Evolutionary conservation across 2,888 invertebrate species (phyloP).

Genomic region (Cristatella mucedo): DNA sequence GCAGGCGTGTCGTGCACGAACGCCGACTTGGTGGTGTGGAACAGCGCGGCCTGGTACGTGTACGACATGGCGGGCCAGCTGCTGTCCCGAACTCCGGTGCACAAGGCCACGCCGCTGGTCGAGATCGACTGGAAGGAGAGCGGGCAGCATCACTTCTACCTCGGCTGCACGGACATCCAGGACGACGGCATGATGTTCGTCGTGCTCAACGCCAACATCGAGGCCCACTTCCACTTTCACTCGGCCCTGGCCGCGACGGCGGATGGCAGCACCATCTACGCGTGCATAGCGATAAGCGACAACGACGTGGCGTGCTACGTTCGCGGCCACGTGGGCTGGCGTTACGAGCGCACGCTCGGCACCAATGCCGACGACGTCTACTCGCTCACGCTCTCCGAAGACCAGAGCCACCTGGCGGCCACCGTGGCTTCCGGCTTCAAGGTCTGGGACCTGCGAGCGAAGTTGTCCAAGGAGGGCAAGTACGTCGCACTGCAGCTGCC

Average conservation of each 20-base stretch:
- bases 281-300: conserved; percentile 36
- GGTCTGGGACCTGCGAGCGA: conserved; percentile 34
- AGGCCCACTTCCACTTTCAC: conserved; percentile 34
- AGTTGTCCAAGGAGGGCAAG: conserved; percentile 9
- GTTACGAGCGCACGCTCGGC: conserved; percentile 26
- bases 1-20: conserved; percentile 52
- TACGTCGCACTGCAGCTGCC: conserved; percentile 18
- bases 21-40: conserved; percentile 59
- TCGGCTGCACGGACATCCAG: conserved; percentile 17
- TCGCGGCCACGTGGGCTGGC: conserved; percentile 17
- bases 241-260: conserved; percentile 29
- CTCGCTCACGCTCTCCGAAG: conserved; percentile 57
- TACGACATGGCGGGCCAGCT: conserved; percentile 42
- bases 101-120: conserved; percentile 2
- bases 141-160: conserved; percentile 4
- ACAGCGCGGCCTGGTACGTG: conserved; percentile 54
- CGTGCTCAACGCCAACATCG: conserved; percentile 17
- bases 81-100: conserved; percentile 4
- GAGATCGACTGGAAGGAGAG: conserved; percentile 2
- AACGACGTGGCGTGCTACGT: conserved; percentile 29
- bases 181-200: conserved; percentile 28
- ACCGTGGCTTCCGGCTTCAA: conserved; percentile 36
- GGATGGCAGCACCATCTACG: conserved; percentile 23
- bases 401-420: conserved; percentile 64
- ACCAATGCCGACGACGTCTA: conserved; percentile 30